A percentile compares a stretch with the other conserved stretches of the same genome.
Conservation (phyloP, 2,797 vertebrate genomes). For the Onychomys leucogaster region DNA sequence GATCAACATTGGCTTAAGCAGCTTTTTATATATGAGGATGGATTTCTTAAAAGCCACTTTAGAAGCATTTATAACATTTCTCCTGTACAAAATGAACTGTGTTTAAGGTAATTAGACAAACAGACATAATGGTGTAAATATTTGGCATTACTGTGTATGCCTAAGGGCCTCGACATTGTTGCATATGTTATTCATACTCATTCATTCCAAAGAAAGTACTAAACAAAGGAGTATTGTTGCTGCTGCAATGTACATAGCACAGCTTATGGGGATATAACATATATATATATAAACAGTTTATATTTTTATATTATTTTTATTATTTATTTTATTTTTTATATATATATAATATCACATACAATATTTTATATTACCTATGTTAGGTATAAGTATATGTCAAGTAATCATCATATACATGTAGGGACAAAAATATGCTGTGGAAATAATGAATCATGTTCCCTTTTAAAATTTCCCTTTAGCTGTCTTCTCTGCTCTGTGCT, state of each 20-base stretch:
- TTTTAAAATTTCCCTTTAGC: not conserved
- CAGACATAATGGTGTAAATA: not conserved
- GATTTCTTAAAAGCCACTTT: slow-evolving; percentile 13
- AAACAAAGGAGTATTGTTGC: not conserved
- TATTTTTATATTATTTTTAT: no score
- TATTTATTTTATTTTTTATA: no score
- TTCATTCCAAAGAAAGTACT: not conserved
- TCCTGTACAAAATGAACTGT: not conserved
- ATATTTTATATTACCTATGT: not conserved
- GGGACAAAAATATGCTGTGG: not conserved
- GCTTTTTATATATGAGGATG: not conserved
- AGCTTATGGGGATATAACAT: not conserved
- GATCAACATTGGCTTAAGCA: not conserved
- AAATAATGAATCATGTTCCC: not conserved
- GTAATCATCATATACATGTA: not conserved
- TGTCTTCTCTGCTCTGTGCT: not conserved
- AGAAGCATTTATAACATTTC: not conserved
- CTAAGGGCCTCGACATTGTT: not conserved
- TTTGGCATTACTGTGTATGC: not conserved
- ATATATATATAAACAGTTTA: no score
- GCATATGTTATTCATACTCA: no score
- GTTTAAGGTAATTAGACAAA: not conserved
- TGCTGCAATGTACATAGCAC: not conserved
- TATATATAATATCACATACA: not conserved
- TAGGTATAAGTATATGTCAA: not conserved